Conservation (phyloP, 2,888 invertebrate species). For the Cybosia mesomella region DNA sequence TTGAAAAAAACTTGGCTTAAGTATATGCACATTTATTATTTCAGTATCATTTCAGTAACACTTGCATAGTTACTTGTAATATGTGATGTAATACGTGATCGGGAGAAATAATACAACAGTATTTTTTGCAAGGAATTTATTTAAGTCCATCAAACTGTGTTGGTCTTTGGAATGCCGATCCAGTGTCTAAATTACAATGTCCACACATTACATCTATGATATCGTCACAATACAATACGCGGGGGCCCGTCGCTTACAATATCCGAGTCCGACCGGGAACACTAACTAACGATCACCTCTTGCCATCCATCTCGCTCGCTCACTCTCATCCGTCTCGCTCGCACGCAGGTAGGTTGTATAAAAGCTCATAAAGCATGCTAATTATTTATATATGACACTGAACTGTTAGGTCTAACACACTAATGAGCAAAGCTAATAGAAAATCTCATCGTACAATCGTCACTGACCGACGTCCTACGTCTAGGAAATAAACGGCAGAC, state of each 20-base stretch:
- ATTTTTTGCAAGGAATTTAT: conserved; percentile 69
- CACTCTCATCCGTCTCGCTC: conserved; percentile 24
- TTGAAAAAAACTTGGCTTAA: too few relatives aligned
- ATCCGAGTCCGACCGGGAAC: conserved; percentile 11
- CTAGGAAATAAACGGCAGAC: conserved; percentile 62
- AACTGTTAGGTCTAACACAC: conserved; percentile 69
- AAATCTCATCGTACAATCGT: conserved; percentile 39
- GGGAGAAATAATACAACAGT: conserved; percentile 44
- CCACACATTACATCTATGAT: conserved; percentile 68
- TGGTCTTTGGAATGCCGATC: conserved; percentile 85
- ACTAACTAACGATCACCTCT: conserved; percentile 1
- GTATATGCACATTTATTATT: too few relatives aligned
- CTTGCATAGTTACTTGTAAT: neutral
- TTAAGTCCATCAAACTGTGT: conserved; percentile 82
- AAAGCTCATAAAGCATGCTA: conserved; percentile 72
- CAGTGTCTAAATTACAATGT: conserved; percentile 75
- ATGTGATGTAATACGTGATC: too few relatives aligned
- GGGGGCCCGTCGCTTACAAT: conserved; percentile 45
- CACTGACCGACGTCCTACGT: conserved; percentile 56
- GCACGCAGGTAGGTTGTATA: conserved; percentile 51
- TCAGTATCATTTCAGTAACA: neutral
- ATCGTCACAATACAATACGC: conserved; percentile 46
- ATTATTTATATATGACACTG: conserved; percentile 59
- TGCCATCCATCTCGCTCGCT: conserved; percentile 15
- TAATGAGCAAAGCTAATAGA: conserved; percentile 69